These are phyloP conservation scores for Coregonus ussuriensis DNA, from an alignment of 2,797 vertebrate genomes.

Conservation along the genomic window DNA sequence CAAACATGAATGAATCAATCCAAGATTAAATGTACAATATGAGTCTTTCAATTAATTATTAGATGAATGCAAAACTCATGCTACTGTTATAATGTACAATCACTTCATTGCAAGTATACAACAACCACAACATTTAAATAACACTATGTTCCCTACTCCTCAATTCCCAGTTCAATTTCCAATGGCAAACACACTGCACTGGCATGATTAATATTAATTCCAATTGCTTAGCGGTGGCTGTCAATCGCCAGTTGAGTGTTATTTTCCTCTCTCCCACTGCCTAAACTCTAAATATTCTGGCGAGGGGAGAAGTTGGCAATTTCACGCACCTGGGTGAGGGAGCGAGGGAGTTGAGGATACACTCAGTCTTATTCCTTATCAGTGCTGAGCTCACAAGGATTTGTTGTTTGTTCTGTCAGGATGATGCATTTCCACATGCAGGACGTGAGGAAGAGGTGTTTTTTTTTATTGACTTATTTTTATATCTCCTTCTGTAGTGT, in stretches of 20 bases:
- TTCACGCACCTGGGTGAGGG: conserved; percentile 8
- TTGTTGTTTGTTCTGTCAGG: background rate
- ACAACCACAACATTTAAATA: background rate
- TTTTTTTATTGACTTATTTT: background rate
- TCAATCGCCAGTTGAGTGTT: conserved; percentile 39
- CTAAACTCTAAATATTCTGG: conserved; percentile 13
- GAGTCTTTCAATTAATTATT: background rate
- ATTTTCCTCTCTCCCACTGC: background rate
- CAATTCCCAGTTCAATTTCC: background rate
- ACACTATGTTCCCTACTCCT: background rate
- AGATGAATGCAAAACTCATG: background rate
- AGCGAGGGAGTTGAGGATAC: background rate
- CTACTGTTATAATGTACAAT: background rate
- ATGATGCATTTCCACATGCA: background rate
- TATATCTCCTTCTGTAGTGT: background rate
- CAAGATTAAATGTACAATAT: background rate
- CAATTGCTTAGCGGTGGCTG: conserved; percentile 42
- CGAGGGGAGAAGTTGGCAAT: conserved; percentile 7
- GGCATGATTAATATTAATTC: conserved; percentile 52
- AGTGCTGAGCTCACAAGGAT: background rate
- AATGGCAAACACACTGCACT: conserved; percentile 22
- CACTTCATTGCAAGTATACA: background rate
- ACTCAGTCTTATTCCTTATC: background rate
- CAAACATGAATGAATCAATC: background rate
- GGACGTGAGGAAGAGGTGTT: background rate